Base-by-base conservation (phyloP, 2,888 invertebrate species). In the Ptilodon capucinus region DNA sequence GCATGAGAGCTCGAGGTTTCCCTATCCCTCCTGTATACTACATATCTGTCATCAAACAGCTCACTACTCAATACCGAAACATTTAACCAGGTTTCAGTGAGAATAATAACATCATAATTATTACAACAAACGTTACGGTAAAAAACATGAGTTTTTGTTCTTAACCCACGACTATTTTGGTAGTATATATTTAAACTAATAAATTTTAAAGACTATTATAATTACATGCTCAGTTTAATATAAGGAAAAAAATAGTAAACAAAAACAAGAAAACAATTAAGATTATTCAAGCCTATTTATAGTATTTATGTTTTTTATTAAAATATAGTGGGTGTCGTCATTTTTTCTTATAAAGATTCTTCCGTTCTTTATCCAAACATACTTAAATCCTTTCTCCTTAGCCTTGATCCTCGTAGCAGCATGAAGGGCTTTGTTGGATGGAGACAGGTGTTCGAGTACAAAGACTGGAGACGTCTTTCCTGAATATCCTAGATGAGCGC, bases 111-210 rank as follows among this genome's bases (percentile, higher is more conserved):
- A 44, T 48, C 42, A 23, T 42, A 48, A n/a, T 48, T 25, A 14
- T 30, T 36, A 14, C 44, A 39, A 13, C 46, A 39, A 4, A 51
- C 13, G 11, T 51, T 48, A 8, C 39, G 25, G 25, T 40, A 44
- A 13, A 40, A 17, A 1, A 0, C 2, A 8, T 48, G 43, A 0
- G 54, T 54, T 48, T 52, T 48, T 14, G 48, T 47, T 40, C 39
- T 25, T 16, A 54, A 23, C 2, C 54, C 54, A 35, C 50, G 30
- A 40, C 45, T 42, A 19, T 54, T 54, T 25, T 54, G 49, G 11
- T 46, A 54, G 14, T 40, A 42, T n/a, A 54, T 42, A 35, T 42
- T 17, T 32, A 45, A 14, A 34, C 19, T 18, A 17, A 30, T 44
- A 44, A 48, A 48, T 44, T 23, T 30, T 41, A 14, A 11, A 35